Percentiles rank a stretch among this genome's conserved stretches.
Conservation (phyloP, 2,888 invertebrate species). For the Lypha dubia region DNA sequence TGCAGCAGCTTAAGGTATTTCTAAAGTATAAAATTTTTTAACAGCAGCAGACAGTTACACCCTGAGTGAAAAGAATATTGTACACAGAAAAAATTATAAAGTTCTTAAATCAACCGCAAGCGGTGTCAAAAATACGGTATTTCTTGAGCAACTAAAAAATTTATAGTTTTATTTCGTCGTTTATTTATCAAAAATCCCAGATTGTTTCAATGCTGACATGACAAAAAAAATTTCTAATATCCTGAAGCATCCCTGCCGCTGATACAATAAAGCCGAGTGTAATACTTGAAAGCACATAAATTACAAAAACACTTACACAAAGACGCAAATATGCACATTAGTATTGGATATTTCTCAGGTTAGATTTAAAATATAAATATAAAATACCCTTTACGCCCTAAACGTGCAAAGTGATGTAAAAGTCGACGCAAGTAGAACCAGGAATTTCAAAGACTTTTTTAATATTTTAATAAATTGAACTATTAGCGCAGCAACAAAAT, state of each 20-base stretch:
- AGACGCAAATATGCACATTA: constrained; percentile 1
- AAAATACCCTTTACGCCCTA: constrained; percentile 33
- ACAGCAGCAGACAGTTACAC: background rate
- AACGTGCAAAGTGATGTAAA: background rate
- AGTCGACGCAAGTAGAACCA: background rate
- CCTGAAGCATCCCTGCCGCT: background rate
- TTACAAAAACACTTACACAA: background rate
- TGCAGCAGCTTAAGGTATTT: constrained; percentile 44
- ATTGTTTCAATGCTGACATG: too few relatives aligned
- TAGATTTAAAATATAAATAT: constrained; percentile 53
- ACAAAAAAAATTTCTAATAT: too few relatives aligned
- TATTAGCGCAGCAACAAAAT: constrained; percentile 7
- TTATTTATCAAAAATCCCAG: too few relatives aligned
- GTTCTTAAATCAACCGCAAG: too few relatives aligned
- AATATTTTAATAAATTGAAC: constrained; percentile 22
- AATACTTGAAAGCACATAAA: background rate
- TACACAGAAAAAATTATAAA: background rate
- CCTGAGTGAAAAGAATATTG: background rate
- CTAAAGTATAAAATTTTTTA: background rate
- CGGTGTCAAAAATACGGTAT: too few relatives aligned
- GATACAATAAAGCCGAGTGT: constrained; percentile 19
- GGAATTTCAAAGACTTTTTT: constrained; percentile 37
- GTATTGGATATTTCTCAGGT: constrained; percentile 41
- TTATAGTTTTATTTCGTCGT: too few relatives aligned
- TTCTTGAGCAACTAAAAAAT: too few relatives aligned